Base-by-base conservation (phyloP, 92 coral and sea anemone genomes). In the Scolanthus callimorphus region DNA sequence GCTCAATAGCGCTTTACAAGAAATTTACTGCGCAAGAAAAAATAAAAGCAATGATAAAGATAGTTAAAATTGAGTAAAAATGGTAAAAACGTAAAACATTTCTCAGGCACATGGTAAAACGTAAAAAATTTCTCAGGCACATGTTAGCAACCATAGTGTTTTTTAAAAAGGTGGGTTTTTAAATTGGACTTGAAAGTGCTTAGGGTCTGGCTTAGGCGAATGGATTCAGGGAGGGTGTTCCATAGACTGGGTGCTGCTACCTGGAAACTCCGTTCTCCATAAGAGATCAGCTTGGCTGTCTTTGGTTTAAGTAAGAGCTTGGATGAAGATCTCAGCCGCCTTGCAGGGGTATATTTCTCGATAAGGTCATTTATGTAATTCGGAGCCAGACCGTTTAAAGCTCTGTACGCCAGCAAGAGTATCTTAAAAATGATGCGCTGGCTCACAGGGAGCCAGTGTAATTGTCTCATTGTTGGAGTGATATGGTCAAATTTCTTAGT, bases 401-500 rank as follows among this genome's bases (percentile, higher is more conserved):
- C 60, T 65, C 39, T 65, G 19, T 65, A 65, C 12, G 51, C 51
- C 26, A 29, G 29, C 28, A 51, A 51, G 19, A 39, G 29, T 39
- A 38, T 2, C 45, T 56, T 69, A 51, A 44, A 69, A 15, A 20
- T 49, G 38, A 69, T 67, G 27, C 74, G 44, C 48, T 67, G 9
- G 54, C 44, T 43, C 4, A 68, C 51, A 20, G 65, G 55, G 21
- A 68, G 51, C 63, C 63, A 53, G 49, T 55, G 55, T 27, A 54
- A 55, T 11, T 67, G 13, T 10, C 19, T 27, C 13, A 69, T 25
- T 39, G 57, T 50, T 11, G 77, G 61, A 54, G 60, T 45, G 27
- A 70, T 29, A 59, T 60, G 62, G 49, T 71, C 78, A 59, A 17
- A 20, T 29, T 70, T 59, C 13, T 31, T 31, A 22, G 78, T 71